Evolutionary conservation across 2,888 invertebrate genomes (phyloP), one percentile per base, ranked within the genome.

Genomic region (Teinopalpus imperialis): DNA sequence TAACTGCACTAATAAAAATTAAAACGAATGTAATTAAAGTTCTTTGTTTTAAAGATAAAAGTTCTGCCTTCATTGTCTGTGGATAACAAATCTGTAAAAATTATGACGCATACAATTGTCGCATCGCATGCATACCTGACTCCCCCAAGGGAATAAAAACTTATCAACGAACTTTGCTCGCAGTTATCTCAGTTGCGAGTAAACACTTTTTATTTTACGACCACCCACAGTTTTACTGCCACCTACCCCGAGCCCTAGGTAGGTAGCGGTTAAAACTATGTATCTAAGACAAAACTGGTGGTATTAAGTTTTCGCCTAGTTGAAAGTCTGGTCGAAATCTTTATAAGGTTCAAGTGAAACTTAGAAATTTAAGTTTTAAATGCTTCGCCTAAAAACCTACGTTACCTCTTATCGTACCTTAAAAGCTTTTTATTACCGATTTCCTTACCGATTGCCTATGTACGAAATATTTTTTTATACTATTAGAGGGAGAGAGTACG

Each of bases 201-300:
- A 86, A 85, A 87, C 82, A 85, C 77, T 85, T 83, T 85, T 86
- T 85, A 79, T 81, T 83, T 85, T 83, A 82, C 75, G 79, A 70
- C 74, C 78, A 61, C 73, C 74, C 70, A 67, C 64, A 63, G 69
- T 74, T 81, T 80, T 82, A 79, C 71, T 70, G 62, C 69, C 63
- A 49, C 29, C 44, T 35, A 37, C 48, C 36, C 44, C 53, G 48
- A 51, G 50, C 54, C 52, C 48, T 55, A 53, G 56, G 49, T 58
- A 54, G 21, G 30, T 16, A 16, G 27, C 51, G 55, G 53, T 53
- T 59, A 48, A 54, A 48, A 52, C n/a, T n/a, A 56, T 56, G 61
- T 61, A 59, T 61, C 61, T 56, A 35, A 59, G 56, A 66, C 53
- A 41, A 57, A 60, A 66, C 54, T 56, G 53, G 53, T 57, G 49